Evolutionary conservation across 2,113 vertebrate genomes (phyloP).

Genomic region (Thalassoma bifasciatum): DNA sequence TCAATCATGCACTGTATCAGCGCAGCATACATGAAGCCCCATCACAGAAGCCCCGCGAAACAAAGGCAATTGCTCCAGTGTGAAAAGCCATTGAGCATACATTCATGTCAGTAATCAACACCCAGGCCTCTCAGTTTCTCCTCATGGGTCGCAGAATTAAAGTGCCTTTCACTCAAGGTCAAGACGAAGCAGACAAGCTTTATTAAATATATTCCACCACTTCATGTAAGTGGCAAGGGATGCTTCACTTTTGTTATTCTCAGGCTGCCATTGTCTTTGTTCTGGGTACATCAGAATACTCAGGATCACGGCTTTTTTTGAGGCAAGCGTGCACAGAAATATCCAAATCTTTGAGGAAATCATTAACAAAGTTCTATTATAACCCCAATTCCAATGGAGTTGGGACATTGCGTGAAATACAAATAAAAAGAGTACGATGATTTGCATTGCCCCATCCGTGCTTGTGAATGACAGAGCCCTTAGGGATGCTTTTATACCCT

Average conservation of each 20-base stretch:
- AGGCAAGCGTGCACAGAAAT: constrained; percentile 9
- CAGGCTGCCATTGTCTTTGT: constrained; percentile 51
- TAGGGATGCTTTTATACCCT: too few relatives aligned
- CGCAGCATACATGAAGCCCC: constrained; percentile 35
- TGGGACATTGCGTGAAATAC: too few relatives aligned
- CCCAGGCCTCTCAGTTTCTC: constrained; percentile 55
- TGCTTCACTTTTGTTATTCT: constrained; percentile 60
- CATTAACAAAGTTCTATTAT: constrained; percentile 13
- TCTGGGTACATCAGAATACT: background rate
- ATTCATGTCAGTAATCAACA: constrained; percentile 69
- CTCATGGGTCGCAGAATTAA: constrained; percentile 67
- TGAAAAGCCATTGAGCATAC: constrained; percentile 58
- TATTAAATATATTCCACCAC: constrained; percentile 74
- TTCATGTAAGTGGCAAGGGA: constrained; percentile 67
- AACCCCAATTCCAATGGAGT: too few relatives aligned
- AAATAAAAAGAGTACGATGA: too few relatives aligned
- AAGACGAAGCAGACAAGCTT: constrained; percentile 66
- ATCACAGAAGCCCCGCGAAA: constrained; percentile 24
- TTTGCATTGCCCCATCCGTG: too few relatives aligned
- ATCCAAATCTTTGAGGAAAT: constrained; percentile 22
- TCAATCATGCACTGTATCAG: constrained; percentile 58
- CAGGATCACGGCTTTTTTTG: constrained; percentile 22
- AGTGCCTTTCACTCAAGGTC: constrained; percentile 81
- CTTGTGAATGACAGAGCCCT: too few relatives aligned
- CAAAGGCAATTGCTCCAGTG: constrained; percentile 51